phyloP scores from a whole-genome alignment of 2,797 vertebrate genomes.

The Lutjanus campechanus region DNA sequence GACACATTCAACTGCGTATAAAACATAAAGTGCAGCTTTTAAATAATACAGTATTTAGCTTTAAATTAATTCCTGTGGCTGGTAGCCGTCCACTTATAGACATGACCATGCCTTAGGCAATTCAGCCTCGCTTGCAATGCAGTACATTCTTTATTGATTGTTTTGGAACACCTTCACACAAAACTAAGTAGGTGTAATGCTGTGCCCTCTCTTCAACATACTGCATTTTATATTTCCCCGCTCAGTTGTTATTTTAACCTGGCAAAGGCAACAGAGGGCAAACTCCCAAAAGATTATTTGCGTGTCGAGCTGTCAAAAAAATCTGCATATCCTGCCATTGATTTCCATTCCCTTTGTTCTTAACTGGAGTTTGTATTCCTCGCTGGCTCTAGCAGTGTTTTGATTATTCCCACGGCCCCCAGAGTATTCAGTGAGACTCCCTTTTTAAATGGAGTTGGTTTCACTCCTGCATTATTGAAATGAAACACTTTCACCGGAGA shows the following conservation, averaged over 20 bases:
- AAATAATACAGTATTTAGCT: slow-evolving; percentile 60
- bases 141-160: slow-evolving; percentile 74
- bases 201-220: slow-evolving; percentile 62
- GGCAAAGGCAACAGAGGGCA: slow-evolving; percentile 65
- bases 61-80: slow-evolving; percentile 64
- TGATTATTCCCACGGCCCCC: slow-evolving; percentile 73
- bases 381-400: slow-evolving; percentile 70
- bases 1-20: slow-evolving; percentile 78
- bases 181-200: slow-evolving; percentile 74
- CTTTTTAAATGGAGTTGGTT: slow-evolving; percentile 71
- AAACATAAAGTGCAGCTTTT: slow-evolving; percentile 34
- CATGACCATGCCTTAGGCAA: slow-evolving; percentile 68
- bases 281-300: slow-evolving; percentile 78
- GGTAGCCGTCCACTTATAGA: slow-evolving; percentile 58
- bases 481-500: slow-evolving; percentile 72
- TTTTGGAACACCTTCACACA: slow-evolving; percentile 75
- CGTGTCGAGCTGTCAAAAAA: slow-evolving; percentile 72
- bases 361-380: slow-evolving; percentile 79
- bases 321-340: slow-evolving; percentile 81
- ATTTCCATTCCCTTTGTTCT: slow-evolving; percentile 83
- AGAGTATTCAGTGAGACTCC: slow-evolving; percentile 72
- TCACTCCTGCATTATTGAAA: slow-evolving; percentile 79
- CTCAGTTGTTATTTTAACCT: slow-evolving; percentile 75
- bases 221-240: slow-evolving; percentile 61
- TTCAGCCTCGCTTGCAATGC: slow-evolving; percentile 55